These are phyloP conservation scores for Aramus guarauna DNA, from an alignment of 2,113 vertebrate species.

Conservation along the genomic window DNA sequence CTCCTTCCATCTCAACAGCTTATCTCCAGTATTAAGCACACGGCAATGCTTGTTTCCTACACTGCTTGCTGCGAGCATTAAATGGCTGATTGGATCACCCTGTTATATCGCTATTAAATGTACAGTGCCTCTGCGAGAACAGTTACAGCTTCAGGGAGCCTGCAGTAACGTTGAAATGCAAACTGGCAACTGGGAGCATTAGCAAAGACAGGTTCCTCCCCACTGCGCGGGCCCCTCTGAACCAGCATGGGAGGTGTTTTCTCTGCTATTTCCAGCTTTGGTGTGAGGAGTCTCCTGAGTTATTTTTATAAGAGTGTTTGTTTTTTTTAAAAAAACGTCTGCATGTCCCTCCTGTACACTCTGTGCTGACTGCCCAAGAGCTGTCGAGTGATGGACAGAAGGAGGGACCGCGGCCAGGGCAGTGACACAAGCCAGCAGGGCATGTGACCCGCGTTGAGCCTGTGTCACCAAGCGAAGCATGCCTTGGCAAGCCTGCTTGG, in stretches of 20 bases:
- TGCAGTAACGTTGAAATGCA: not conserved
- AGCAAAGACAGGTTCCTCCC: not conserved
- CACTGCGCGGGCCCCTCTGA: not conserved
- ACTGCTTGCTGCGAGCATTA: fast-evolving
- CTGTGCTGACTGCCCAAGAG: constrained; percentile 19
- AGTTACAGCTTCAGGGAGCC: not conserved
- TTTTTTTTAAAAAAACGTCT: not conserved
- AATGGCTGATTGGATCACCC: constrained; percentile 16
- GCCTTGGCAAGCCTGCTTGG: constrained; percentile 23
- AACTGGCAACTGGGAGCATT: not conserved
- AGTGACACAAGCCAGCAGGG: constrained; percentile 38
- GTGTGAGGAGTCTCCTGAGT: constrained; percentile 31
- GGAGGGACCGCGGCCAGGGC: not conserved
- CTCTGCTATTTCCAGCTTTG: constrained; percentile 60
- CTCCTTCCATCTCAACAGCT: not conserved
- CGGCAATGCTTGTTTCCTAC: not conserved
- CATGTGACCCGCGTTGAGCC: constrained; percentile 63
- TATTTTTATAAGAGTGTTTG: constrained; percentile 10
- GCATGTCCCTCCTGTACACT: not conserved
- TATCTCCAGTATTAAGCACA: not conserved
- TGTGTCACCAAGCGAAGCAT: constrained; percentile 17
- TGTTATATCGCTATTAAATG: not conserved
- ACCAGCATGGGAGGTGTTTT: constrained; percentile 20
- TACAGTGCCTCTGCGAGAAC: not conserved
- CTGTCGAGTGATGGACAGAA: constrained; percentile 5